Evolutionary conservation across 1,140 invertebrate species (phyloP).

Genomic region (Drosophila equinoxialis): DNA sequence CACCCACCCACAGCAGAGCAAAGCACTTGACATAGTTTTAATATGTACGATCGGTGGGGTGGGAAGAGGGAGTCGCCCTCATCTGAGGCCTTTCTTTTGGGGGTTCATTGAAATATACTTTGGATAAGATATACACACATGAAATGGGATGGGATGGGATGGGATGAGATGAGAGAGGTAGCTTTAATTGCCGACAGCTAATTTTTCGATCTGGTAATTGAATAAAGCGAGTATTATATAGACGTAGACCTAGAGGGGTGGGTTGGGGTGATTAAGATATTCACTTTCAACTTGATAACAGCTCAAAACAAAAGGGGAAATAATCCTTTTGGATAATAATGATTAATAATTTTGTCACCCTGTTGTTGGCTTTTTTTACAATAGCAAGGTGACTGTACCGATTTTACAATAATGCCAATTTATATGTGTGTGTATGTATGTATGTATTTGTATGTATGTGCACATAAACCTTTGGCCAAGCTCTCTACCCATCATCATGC

Average conservation of each 20-base stretch:
- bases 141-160: background rate
- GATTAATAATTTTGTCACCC: no score
- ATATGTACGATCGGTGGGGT: no score
- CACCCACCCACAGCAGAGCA: background rate
- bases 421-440: no score
- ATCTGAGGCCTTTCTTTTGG: slow-evolving; percentile 1
- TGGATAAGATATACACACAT: background rate
- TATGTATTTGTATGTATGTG: background rate
- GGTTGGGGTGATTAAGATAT: no score
- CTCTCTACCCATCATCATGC: background rate
- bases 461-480: slow-evolving; percentile 3
- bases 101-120: no score
- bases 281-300: no score
- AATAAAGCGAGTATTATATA: background rate
- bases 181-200: slow-evolving; percentile 45
- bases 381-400: background rate
- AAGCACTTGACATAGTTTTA: slow-evolving; percentile 44
- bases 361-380: background rate
- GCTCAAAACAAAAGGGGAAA: no score
- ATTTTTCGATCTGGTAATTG: slow-evolving; percentile 31
- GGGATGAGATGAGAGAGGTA: background rate
- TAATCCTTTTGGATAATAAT: no score
- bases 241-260: background rate
- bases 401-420: background rate
- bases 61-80: no score